Conservation (phyloP, 2,113 vertebrate genomes). For the Bucco capensis region DNA sequence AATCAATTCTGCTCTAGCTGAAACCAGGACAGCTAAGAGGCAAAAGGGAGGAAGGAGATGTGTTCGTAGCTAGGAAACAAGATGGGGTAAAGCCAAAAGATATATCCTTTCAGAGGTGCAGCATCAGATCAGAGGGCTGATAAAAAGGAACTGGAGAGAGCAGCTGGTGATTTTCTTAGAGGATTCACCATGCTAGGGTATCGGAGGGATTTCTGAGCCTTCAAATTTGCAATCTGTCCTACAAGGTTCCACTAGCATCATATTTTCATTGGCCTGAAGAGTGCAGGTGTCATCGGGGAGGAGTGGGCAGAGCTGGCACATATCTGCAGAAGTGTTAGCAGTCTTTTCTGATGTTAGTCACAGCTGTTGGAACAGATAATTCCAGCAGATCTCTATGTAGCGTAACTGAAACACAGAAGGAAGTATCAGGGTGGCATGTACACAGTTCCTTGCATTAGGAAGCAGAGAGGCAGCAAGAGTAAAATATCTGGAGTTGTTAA, state of each 20-base stretch:
- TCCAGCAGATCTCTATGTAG: not conserved
- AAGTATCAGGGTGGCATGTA: not conserved
- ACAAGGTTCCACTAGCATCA: not conserved
- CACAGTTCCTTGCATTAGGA: not conserved
- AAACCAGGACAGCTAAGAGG: not conserved
- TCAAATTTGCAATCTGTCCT: not conserved
- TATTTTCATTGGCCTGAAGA: not conserved
- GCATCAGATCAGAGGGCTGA: not conserved
- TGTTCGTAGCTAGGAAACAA: not conserved
- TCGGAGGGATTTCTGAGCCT: not conserved
- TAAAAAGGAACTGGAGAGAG: not conserved
- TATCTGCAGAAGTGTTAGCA: not conserved
- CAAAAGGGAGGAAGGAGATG: not conserved
- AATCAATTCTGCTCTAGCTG: too few species aligned
- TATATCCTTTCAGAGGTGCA: not conserved
- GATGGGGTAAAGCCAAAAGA: not conserved
- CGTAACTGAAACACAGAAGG: not conserved
- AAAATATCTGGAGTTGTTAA: not conserved
- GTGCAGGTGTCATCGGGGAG: not conserved
- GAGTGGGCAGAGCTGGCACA: not conserved
- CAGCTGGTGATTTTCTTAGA: not conserved
- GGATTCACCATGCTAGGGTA: not conserved
- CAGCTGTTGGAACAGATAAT: slow-evolving; percentile 22
- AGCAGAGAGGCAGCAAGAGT: not conserved
- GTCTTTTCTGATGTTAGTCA: not conserved